These are phyloP conservation scores for Falcunculus frontatus DNA, from an alignment of 2,113 vertebrate genomes.

Conservation along the genomic window DNA sequence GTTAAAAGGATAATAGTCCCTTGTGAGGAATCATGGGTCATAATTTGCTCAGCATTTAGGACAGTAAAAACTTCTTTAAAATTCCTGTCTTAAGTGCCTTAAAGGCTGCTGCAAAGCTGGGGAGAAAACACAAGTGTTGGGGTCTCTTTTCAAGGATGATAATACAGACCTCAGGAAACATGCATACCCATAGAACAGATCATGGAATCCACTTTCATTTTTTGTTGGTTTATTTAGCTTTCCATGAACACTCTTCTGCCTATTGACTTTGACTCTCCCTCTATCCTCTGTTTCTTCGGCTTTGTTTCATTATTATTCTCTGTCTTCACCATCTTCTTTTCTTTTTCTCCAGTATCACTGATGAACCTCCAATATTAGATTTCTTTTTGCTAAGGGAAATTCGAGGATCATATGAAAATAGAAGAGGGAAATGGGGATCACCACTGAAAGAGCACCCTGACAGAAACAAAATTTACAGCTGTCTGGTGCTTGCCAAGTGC, in stretches of 20 bases:
- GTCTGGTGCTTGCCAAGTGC: not conserved
- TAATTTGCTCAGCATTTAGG: not conserved
- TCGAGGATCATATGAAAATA: not conserved
- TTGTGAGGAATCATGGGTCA: not conserved
- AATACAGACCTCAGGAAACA: not conserved
- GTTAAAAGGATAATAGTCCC: not conserved
- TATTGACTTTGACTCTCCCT: not conserved
- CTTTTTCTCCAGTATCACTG: not conserved
- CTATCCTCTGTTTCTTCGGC: not conserved
- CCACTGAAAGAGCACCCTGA: not conserved
- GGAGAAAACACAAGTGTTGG: not conserved
- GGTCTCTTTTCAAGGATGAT: not conserved
- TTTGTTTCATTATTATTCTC: not conserved
- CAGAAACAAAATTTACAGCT: not conserved
- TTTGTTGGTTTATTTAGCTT: not conserved
- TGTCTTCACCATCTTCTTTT: not conserved
- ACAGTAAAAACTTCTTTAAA: not conserved
- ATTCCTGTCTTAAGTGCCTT: not conserved
- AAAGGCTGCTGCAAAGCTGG: not conserved
- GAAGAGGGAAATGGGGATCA: not conserved
- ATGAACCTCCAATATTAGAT: not conserved
- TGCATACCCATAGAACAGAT: not conserved
- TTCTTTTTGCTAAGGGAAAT: not conserved
- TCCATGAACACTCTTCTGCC: not conserved
- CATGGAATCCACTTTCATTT: not conserved